Conservation (phyloP, 2,797 vertebrate species). For the Sebastes alutus region DNA sequence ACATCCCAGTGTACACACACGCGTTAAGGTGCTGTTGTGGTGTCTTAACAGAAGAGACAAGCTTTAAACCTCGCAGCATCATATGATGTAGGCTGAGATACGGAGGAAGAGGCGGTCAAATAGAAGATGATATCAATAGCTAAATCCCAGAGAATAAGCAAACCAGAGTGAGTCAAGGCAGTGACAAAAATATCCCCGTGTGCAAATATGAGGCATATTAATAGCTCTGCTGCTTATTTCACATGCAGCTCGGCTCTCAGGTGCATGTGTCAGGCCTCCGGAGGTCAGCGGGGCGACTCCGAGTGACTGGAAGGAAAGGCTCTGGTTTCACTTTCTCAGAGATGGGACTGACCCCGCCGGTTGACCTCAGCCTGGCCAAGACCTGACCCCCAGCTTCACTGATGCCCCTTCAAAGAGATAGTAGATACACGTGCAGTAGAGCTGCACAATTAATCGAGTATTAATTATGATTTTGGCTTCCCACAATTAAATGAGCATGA, state of each 20-base stretch:
- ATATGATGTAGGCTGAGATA: background rate
- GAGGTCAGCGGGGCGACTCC: slow-evolving; percentile 10
- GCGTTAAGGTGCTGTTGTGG: slow-evolving; percentile 9
- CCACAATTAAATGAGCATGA: no score
- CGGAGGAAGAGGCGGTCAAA: background rate
- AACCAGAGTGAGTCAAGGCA: background rate
- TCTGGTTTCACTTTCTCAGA: slow-evolving; percentile 70
- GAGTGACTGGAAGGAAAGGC: slow-evolving; percentile 27
- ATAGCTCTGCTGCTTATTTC: slow-evolving; percentile 40
- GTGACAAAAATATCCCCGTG: background rate
- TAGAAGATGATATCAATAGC: slow-evolving; percentile 34
- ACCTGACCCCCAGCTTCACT: slow-evolving; percentile 1
- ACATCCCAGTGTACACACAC: background rate
- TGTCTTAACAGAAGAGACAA: slow-evolving; percentile 9
- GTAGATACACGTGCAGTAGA: background rate
- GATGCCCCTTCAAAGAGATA: slow-evolving; percentile 12
- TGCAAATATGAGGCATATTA: slow-evolving; percentile 13
- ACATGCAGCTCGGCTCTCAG: slow-evolving; percentile 20
- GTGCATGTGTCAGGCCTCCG: slow-evolving; percentile 11
- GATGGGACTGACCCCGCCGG: slow-evolving; percentile 3
- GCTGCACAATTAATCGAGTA: background rate
- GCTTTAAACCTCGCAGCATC: slow-evolving; percentile 26
- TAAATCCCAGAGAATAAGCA: slow-evolving; percentile 14
- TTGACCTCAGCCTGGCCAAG: slow-evolving; percentile 49
- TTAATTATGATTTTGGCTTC: background rate